Conservation (phyloP, 2,888 invertebrate species). For the Eugnorisma glareosa region DNA sequence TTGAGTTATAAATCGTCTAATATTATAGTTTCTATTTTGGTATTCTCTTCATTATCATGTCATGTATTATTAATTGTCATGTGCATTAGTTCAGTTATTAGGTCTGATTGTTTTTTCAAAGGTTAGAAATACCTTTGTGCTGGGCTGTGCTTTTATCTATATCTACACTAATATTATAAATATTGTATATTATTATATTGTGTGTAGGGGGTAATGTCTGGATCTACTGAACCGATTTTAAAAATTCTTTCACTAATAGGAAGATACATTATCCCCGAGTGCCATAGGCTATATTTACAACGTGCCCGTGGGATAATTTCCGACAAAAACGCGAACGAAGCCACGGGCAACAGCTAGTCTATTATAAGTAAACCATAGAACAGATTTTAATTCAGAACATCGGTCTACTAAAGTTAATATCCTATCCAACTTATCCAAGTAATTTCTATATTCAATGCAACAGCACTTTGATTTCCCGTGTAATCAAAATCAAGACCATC, state of each 20-base stretch:
- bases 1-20: background rate
- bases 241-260: too few relatives aligned
- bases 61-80: too few relatives aligned
- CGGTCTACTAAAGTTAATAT: conserved; percentile 7
- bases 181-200: too few relatives aligned
- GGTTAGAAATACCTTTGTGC: background rate
- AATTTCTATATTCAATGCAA: conserved; percentile 30
- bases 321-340: too few relatives aligned
- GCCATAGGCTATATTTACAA: too few relatives aligned
- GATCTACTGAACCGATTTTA: too few relatives aligned
- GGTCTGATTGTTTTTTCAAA: background rate
- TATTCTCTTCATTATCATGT: background rate
- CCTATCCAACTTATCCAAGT: conserved; percentile 1
- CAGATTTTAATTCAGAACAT: background rate
- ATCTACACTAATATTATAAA: too few relatives aligned
- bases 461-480: conserved; percentile 42
- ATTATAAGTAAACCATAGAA: background rate
- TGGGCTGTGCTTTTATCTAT: background rate
- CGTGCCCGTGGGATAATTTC: too few relatives aligned
- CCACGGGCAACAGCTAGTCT: too few relatives aligned
- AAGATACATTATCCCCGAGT: too few relatives aligned
- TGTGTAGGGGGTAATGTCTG: too few relatives aligned
- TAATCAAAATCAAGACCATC: conserved; percentile 44
- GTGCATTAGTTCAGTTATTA: background rate
- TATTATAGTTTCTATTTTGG: background rate